Base-by-base conservation (phyloP, 2,113 vertebrate species). In the Psilopsiagon aymara region DNA sequence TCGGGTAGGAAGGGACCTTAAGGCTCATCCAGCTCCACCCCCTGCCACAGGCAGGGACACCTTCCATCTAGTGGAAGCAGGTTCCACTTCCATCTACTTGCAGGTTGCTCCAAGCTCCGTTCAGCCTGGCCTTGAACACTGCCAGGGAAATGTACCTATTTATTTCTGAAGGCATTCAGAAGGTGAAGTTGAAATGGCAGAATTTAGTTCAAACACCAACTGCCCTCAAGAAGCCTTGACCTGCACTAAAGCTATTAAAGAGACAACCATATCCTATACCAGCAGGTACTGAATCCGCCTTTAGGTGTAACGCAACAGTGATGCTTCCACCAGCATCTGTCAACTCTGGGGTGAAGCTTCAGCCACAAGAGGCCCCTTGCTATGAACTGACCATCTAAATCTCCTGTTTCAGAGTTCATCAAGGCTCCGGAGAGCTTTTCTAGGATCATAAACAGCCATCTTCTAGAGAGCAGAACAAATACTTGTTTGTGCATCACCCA, bases 21-120 rank as follows among this genome's bases (percentile, higher is more conserved):
- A 62, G 68, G 13, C 6, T 0, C 39, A 18, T 1, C 46, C 39
- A 8, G 7, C 12, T 0, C 52, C 37, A 52, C 3, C 27, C 43
- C 16, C 82, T 46, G 67, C 74, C 67, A 39, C 4, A 17, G 37
- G 10, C 75, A 80, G 24, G 19, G 82, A 74, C 75, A 46, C 29
- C n/a, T 86, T 0, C 52, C 75, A 80, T 25, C 24, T 51, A 51
- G 49, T 25, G 4, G 49, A 25, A 51, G 49, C 24, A 51, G 49
- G 49, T 51, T 51, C 49, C 49, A 51, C 49, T 25, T 51, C 49
- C 49, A 51, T 25, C 49, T 15, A 3, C 8, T 39, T 6, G 0
- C 1, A 68, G 52, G 24, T 0, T 29, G 51, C 37, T 73, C 51
- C 88, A 14, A 66, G 12, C 35, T 43, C 88, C 6, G 1, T 20